Percentiles rank a stretch among this genome's conserved stretches.
phyloP scores from a whole-genome alignment of 2,797 vertebrate species.

The Dryobates pubescens region DNA sequence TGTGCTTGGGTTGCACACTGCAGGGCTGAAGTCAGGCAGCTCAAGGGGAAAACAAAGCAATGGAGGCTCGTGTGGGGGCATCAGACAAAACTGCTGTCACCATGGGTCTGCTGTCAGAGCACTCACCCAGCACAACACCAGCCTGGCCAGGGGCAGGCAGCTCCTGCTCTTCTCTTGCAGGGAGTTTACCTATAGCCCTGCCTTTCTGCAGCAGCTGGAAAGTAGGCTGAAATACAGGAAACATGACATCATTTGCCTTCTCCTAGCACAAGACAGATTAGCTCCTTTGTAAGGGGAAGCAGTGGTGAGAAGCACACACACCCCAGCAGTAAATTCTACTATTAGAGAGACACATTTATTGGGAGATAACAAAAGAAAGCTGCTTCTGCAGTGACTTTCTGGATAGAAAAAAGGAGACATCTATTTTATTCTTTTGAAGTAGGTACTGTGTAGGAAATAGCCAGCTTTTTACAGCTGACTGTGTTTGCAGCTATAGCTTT shows the following conservation, averaged over 20 bases:
- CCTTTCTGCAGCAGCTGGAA: slow-evolving; percentile 59
- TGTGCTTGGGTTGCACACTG: accelerated
- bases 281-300: slow-evolving; percentile 64
- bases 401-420: slow-evolving; percentile 59
- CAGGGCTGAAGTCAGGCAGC: not conserved
- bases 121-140: accelerated
- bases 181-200: slow-evolving; percentile 1
- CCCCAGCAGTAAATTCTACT: slow-evolving; percentile 69
- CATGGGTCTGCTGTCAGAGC: accelerated
- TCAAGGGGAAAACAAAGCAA: accelerated
- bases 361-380: slow-evolving; percentile 69
- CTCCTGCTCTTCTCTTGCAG: not conserved
- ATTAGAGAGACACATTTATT: slow-evolving; percentile 66
- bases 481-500: slow-evolving; percentile 53
- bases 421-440: slow-evolving; percentile 69
- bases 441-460: slow-evolving; percentile 58
- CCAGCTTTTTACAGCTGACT: slow-evolving; percentile 55
- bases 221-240: slow-evolving; percentile 54
- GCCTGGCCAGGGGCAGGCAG: not conserved
- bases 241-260: slow-evolving; percentile 66
- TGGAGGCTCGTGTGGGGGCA: accelerated
- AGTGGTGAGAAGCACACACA: slow-evolving; percentile 57
- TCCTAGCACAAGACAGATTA: slow-evolving; percentile 54
- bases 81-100: accelerated
- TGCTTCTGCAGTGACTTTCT: slow-evolving; percentile 66